Percentiles rank a stretch among this genome's conserved stretches.
phyloP scores from a whole-genome alignment of 1,140 invertebrate species.

The Drosophila pachea region DNA sequence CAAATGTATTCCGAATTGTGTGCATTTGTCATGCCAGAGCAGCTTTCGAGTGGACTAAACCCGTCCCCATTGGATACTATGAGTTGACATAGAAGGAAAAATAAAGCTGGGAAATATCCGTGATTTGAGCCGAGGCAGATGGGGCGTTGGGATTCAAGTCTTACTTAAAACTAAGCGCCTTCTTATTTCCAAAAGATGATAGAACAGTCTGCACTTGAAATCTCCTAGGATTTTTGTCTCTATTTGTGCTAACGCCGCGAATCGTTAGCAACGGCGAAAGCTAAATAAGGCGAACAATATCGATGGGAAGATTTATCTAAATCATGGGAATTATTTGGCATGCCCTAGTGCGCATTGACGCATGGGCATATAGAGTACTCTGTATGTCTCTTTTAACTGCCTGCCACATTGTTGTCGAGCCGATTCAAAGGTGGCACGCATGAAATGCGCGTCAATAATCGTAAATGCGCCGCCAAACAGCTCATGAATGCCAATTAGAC shows the following conservation, averaged over 20 bases:
- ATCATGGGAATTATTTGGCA: not conserved
- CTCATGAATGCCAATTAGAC: slow-evolving; percentile 66
- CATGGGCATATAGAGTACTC: not conserved
- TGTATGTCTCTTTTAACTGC: slow-evolving; percentile 4
- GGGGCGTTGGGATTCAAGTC: too few species aligned
- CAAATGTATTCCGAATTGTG: slow-evolving; percentile 45
- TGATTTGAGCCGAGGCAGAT: too few species aligned
- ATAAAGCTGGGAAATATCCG: too few species aligned
- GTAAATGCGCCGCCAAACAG: slow-evolving; percentile 56
- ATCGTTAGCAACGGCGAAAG: too few species aligned
- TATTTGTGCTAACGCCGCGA: too few species aligned
- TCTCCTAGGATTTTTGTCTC: too few species aligned
- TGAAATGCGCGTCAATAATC: slow-evolving; percentile 68
- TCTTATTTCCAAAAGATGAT: too few species aligned
- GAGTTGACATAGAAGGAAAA: too few species aligned
- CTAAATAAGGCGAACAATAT: too few species aligned
- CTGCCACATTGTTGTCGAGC: slow-evolving; percentile 2
- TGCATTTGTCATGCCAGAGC: slow-evolving; percentile 43
- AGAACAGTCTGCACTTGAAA: too few species aligned
- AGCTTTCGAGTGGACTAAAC: not conserved
- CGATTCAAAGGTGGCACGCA: slow-evolving; percentile 64
- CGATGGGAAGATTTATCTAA: not conserved
- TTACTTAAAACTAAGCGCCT: too few species aligned
- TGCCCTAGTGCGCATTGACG: not conserved
- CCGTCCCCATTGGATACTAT: too few species aligned